Base-by-base conservation (phyloP, 2,113 vertebrate genomes). In the Meriones unguiculatus region DNA sequence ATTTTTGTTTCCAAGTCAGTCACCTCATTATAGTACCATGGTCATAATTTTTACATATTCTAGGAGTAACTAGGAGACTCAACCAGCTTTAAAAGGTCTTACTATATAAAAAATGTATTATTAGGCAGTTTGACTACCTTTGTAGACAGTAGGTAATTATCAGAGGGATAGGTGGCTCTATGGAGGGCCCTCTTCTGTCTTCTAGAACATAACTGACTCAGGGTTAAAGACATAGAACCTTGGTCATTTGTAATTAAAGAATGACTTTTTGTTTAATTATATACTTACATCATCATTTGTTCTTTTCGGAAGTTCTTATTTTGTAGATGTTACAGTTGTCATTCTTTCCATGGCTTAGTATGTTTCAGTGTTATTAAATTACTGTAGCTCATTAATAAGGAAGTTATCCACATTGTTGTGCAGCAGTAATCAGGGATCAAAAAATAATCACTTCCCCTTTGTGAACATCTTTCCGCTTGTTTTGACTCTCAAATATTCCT, bases 281-380 rank as follows among this genome's bases (percentile, higher is more conserved):
- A n/a, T 50, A 8, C 70, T 24, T n/a, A 9, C 73, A 22, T 91
- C 62, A 64, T 93, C 59, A 73, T 91, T 92, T 80, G 62, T 95
- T 95, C 65, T 91, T 94, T 84, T 64, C 65, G 38, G 62, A 65
- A 65, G 81, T 76, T 96, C 14, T 82, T 81, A 57, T 96, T 97
- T 64, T 96, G 50, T 96, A 89, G 54, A 35, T 93, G 89, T 96
- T 94, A 82, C 54, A 4, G 13, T 93, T 93, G 50, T 50, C 24
- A 17, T 80, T 95, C 9, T 94, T 77, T 91, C 81, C 59, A 94
- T 18, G 73, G 14, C 32, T 65, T 87, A 11, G 90, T 96, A 5
- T 14, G 67, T 94, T 87, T 94, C 75, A 20, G 25, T 90, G 20
- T 95, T 92, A 91, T 65, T 95, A 73, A 91, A 81, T 96, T 87